Base-by-base conservation (phyloP, 1,140 invertebrate species). In the Agrypnia vestita region DNA sequence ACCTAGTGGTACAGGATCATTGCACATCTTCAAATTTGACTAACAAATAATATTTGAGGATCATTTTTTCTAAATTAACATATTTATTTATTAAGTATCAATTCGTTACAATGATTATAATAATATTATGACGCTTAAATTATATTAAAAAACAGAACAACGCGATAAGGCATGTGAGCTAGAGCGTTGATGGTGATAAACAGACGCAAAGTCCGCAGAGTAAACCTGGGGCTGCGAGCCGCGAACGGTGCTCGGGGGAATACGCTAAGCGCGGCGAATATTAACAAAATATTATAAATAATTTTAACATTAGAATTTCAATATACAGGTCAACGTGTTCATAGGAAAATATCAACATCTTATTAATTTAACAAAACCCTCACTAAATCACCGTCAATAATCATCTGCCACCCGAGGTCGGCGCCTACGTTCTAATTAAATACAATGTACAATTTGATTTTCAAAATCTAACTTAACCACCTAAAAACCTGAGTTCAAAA, bases 311-410 rank as follows among this genome's bases (percentile, higher is more conserved):
- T 35, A 19, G 25, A 19, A 62, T 62, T 69, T 46, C 46, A n/a
- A 69, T 69, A 71, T 71, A 35, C 25, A 71, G 67, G 67, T 71
- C 47, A 71, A 71, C 67, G 67, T 64, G 61, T 71, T 47, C 67
- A 71, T 71, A 71, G 67, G 67, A 71, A 71, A 71, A 71, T 71
- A 71, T 71, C 47, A 71, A 71, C 67, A 71, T 71, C 67, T 51
- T 71, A 51, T 71, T n/a, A 9, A 71, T 12, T 51, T 71, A 71
- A 71, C 67, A 71, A 71, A 71, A 71, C 67, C 67, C 67, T 71
- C 67, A 71, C 25, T 51, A 51, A 71, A 71, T 71, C 67, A 71
- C 67, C 67, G 49, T 51, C 51, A 44, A 67, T n/a, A 64, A 71
- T 71, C 17, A 51, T 71, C 25, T 35, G 25, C 25, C 25, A 35